A percentile compares a stretch with the other conserved stretches of the same genome.
Conservation (phyloP, 2,888 invertebrate genomes). For the Apamea anceps region DNA sequence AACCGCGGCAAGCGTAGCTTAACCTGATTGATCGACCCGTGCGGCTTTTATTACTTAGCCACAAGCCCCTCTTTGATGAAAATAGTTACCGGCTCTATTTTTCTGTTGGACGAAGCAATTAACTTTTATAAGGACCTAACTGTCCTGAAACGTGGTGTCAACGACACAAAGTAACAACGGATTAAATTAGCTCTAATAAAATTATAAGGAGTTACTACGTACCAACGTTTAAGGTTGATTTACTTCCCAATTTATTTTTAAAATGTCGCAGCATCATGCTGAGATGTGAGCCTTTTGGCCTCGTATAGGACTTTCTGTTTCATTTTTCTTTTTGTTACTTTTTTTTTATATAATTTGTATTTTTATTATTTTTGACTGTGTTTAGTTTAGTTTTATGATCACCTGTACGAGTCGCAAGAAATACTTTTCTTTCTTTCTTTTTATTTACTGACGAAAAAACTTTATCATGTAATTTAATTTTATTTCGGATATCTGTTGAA, state of each 20-base stretch:
- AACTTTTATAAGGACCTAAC: constrained; percentile 66
- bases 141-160: constrained; percentile 55
- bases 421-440: no score
- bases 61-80: constrained; percentile 3
- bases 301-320: no score
- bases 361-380: no score
- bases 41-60: no score
- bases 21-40: no score
- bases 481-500: constrained; percentile 3
- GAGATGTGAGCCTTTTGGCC: no score
- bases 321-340: no score
- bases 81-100: constrained; percentile 35
- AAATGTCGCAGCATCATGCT: no score
- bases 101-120: constrained; percentile 59
- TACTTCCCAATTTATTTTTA: constrained; percentile 2
- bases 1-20: no score
- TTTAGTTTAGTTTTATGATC: no score
- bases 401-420: no score
- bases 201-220: constrained; percentile 32
- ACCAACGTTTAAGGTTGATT: constrained; percentile 15
- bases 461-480: constrained; percentile 4
- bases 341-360: no score
- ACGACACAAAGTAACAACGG: constrained; percentile 60
- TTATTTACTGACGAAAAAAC: constrained; percentile 5
- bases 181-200: constrained; percentile 63